Evolutionary conservation across 2,888 invertebrate genomes (phyloP), one percentile per base, ranked within the genome.

Genomic region (Eumacrocentrus americanus): DNA sequence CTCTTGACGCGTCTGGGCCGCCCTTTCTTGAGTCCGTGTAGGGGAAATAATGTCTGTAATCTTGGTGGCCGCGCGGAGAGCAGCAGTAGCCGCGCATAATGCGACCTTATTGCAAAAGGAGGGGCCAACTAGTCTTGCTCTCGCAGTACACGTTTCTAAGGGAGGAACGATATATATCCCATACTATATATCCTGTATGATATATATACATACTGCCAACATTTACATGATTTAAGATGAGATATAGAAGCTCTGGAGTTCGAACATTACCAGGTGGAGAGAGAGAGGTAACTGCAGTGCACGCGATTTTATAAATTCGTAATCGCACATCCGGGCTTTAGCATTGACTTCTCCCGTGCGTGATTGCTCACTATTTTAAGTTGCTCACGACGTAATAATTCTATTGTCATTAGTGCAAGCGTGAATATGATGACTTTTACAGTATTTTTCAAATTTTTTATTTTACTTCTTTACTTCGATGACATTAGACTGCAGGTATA

Each of bases 11-110:
- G 40, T 42, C 23, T 42, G 53, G 12, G 18, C 23, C 53, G 18
- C 40, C 53, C 34, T 16, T 25, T 42, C 25, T 12, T 22, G 38
- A 52, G 9, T 38, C 51, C 18, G 50, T 20, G 60, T 58, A 63
- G 63, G 63, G 61, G 58, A 61, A 65, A 64, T 66, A 66, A 66
- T 66, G 64, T 57, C 63, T 64, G 66, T 66, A 66, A 66, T 66
- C 64, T 62, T 66, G 52, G 40, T 54, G 29, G 56, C 58, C 58
- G 55, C 61, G 55, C 58, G 57, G 56, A 47, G 23, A 61, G 59
- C 52, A 53, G 42, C 29, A 42, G 20, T 25, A 12, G 42, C 53
- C 60, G 51, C 34, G 62, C 56, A 66, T 60, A 64, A 66, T 57
- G 60, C 52, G 63, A 66, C 66, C 63, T 63, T 66, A 63, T 60